Base-by-base conservation (phyloP, 1,140 invertebrate species). In the Ceratitis capitata region DNA sequence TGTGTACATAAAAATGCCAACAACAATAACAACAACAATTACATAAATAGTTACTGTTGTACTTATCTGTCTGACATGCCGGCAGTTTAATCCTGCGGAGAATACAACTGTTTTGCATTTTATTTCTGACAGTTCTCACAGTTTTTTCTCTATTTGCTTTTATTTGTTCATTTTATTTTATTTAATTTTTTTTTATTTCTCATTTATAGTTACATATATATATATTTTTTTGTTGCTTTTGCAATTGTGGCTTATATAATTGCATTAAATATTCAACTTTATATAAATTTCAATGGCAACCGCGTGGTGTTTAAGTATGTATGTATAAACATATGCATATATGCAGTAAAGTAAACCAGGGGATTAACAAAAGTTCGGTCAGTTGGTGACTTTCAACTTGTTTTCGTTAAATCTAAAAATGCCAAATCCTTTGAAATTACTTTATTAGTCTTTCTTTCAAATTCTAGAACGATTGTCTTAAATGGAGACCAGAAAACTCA, bases 181-280 rank as follows among this genome's bases (percentile, higher is more conserved):
- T 78, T 45, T 26, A 5, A 1, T 74, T 42, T 74, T 3, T 39
- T 39, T 45, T 23, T 45, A n/a, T 45, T 14, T 26, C 12, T 5
- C 9, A 9, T 29, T 32, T 14, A 32, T 3, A 4, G 35, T 14
- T n/a, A n/a, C n/a, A 4, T 53, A 9, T 61, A 26, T 61, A 61
- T 26, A 61, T 29, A 23, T 45, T 7, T 26, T 47, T 23, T 26
- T 45, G 69, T 26, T n/a, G 4, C 5, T n/a, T 39, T 7, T 23
- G 51, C 51, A 45, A n/a, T 78, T 78, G 69, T 45, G n/a, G n/a
- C n/a, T n/a, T 78, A 23, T 39, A 78, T 78, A 47, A 78, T 78
- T 78, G 69, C 69, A 78, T 78, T 78, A 78, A 78, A 78, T 78
- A 78, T 78, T 78, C 69, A 78, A 23, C 19, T 19, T 35, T 16